Conservation (phyloP, 2,797 vertebrate genomes). For the Intellagama lesueurii region DNA sequence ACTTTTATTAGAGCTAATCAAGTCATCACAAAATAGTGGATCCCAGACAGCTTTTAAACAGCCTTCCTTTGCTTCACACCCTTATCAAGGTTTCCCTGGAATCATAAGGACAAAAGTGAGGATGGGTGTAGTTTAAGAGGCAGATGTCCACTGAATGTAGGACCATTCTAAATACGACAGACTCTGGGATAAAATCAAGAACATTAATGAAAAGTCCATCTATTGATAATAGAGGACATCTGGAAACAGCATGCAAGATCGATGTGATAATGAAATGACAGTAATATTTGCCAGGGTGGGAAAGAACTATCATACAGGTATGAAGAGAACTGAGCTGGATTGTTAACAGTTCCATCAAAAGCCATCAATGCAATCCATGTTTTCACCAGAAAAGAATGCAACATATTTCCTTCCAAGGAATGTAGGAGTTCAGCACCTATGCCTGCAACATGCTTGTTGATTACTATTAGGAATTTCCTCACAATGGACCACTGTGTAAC, state of each 20-base stretch:
- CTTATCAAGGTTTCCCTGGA: neutral
- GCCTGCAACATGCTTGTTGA: neutral
- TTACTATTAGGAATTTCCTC: neutral
- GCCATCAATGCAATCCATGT: neutral
- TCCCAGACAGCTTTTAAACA: neutral
- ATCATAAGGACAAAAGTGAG: neutral
- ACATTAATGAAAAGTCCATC: neutral
- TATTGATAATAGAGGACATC: neutral
- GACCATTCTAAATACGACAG: too few species aligned
- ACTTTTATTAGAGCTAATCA: neutral
- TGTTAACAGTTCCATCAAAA: neutral
- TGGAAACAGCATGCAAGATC: neutral
- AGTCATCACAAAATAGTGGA: neutral
- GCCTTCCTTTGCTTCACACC: neutral
- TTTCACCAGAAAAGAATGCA: neutral
- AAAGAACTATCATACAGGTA: neutral
- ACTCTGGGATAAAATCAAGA: neutral
- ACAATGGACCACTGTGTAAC: neutral
- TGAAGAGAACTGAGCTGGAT: neutral
- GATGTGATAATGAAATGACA: too few species aligned
- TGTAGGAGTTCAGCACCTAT: neutral
- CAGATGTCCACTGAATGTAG: too few species aligned
- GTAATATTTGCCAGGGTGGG: too few species aligned
- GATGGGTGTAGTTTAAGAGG: neutral
- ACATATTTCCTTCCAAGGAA: neutral